These are phyloP conservation scores for Drosophila affinis DNA, from an alignment of 2,888 invertebrate genomes.

Conservation along the genomic window DNA sequence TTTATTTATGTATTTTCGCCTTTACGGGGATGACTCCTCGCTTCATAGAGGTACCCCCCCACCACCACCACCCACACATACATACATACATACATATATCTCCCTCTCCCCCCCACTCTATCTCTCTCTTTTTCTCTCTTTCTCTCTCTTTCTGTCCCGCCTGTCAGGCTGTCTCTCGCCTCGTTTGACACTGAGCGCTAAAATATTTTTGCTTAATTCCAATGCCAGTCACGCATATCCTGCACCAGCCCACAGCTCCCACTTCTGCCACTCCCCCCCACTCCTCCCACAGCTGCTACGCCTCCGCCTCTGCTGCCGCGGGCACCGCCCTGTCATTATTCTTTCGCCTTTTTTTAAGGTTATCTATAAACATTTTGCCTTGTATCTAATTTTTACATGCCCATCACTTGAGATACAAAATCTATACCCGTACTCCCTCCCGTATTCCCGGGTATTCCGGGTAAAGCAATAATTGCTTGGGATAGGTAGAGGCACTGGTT, in stretches of 20 bases:
- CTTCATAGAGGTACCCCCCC: not conserved
- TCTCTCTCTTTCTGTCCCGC: not conserved
- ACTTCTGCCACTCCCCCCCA: not conserved
- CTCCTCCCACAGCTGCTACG: not conserved
- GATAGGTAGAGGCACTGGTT: constrained; percentile 1
- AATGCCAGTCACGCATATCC: constrained; percentile 79
- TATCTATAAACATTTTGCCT: constrained; percentile 63
- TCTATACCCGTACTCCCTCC: constrained; percentile 6
- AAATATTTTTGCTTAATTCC: constrained; percentile 70
- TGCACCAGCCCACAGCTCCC: constrained; percentile 31
- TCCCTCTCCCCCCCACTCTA: not conserved
- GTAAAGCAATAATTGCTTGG: constrained; percentile 28
- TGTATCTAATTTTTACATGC: constrained; percentile 30
- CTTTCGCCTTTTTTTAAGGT: constrained; percentile 42
- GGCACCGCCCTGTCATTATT: constrained; percentile 32
- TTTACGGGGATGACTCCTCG: constrained; percentile 14
- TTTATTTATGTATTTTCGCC: constrained; percentile 66
- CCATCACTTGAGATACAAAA: not conserved
- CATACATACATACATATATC: not conserved
- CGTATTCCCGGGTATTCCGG: constrained; percentile 1
- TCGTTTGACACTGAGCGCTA: constrained; percentile 65
- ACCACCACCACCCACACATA: no score
- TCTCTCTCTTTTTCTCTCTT: not conserved
- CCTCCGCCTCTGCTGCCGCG: not conserved
- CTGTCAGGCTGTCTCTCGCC: constrained; percentile 48